Evolutionary conservation across 2,888 invertebrate species (phyloP).

Genomic region (Mesoligia furuncula): DNA sequence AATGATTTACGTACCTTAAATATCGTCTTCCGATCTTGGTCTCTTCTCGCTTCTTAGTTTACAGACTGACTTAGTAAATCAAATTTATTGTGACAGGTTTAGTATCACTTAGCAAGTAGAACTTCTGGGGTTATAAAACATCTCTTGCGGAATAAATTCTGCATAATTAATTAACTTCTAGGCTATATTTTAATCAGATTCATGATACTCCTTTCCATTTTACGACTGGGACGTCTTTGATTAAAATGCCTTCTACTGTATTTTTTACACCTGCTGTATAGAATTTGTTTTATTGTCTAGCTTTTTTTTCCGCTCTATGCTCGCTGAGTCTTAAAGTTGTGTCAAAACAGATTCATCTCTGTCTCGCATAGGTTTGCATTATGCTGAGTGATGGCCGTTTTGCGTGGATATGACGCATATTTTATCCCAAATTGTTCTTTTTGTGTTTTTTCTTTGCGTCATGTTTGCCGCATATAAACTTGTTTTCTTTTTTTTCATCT

Average conservation of each 20-base stretch:
- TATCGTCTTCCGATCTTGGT: neutral
- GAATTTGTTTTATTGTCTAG: neutral
- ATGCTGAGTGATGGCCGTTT: neutral
- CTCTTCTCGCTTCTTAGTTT: neutral
- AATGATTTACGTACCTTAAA: neutral
- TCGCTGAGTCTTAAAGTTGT: neutral
- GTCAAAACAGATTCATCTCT: neutral
- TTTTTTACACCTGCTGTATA: neutral
- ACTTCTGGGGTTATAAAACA: conserved; percentile 6
- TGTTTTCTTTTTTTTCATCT: neutral
- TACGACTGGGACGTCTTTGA: conserved; percentile 18
- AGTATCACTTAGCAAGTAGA: neutral
- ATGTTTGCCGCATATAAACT: neutral
- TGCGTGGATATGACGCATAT: neutral
- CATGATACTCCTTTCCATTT: conserved; percentile 44
- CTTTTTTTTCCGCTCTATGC: neutral
- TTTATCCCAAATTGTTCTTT: too few species aligned
- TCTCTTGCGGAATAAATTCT: neutral
- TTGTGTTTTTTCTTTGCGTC: too few species aligned
- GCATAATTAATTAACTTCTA: neutral
- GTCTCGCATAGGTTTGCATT: neutral
- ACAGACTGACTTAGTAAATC: neutral
- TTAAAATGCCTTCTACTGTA: conserved; percentile 20
- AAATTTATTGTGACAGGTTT: conserved; percentile 1
- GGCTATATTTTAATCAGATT: conserved; percentile 29